phyloP scores from a whole-genome alignment of 2,113 vertebrate species.

The Urocitellus parryii region DNA sequence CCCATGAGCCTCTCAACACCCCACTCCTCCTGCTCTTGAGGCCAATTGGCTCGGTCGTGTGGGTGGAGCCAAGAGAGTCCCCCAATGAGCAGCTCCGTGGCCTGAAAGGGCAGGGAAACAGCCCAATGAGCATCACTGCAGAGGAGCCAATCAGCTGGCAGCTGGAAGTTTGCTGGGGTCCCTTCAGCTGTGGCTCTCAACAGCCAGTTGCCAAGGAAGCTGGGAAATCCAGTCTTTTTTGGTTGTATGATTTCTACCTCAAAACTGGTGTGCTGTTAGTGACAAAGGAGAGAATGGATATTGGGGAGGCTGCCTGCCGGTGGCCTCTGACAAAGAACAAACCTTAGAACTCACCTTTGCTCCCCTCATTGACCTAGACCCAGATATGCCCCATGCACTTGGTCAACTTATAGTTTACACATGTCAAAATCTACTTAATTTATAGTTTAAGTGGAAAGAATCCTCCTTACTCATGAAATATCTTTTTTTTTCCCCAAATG shows the following conservation, averaged over 20 bases:
- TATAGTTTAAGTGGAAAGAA: neutral
- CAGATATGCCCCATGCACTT: neutral
- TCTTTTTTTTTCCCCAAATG: neutral
- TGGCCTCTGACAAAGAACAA: neutral
- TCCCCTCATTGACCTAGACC: neutral
- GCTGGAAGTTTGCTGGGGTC: no score
- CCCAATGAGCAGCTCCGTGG: no score
- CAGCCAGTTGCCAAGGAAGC: neutral
- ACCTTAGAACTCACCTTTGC: neutral
- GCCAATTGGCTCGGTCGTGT: no score
- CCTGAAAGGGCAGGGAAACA: no score
- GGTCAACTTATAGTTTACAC: neutral
- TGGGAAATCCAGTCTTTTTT: neutral
- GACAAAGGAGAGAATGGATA: neutral
- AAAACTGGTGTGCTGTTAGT: neutral
- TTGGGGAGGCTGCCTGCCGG: neutral
- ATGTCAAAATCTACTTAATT: neutral
- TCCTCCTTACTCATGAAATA: neutral
- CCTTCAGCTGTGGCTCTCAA: no score
- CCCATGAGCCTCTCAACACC: no score
- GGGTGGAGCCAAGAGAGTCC: no score
- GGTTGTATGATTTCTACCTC: neutral
- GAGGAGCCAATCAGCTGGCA: no score
- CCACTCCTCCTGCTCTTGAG: no score
- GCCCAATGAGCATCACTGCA: no score